Base-by-base conservation (phyloP, 2,888 invertebrate species). In the Microctonus brassicae region DNA sequence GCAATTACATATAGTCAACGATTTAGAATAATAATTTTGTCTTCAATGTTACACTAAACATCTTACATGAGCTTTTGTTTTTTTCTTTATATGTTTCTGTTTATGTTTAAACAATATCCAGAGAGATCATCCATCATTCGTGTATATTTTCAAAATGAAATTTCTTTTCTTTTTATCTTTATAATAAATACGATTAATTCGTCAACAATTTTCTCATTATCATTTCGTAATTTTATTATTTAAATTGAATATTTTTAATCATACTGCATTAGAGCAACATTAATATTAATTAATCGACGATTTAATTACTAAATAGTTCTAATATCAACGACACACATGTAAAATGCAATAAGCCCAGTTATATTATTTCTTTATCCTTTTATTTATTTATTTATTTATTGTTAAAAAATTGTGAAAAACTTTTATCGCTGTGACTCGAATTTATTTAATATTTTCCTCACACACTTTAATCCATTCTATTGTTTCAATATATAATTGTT, bases 1-100 rank as follows among this genome's bases (percentile, higher is more conserved):
- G 77, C 81, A 82, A 82, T 83, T 80, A 80, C 83, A 84, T 81
- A 83, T 79, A 79, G 79, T 82, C 77, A 81, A 82, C 79, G 80
- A 78, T 80, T 75, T 77, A 80, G 73, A 79, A 79, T 68, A 71
- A 70, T 83, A 81, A 75, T 72, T 76, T 78, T 75, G 77, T 76
- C 70, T 53, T 74, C 65, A 63, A 61, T 57, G 66, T 77, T 74
- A 77, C n/a, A 63, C 68, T 72, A 52, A 72, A 69, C 64, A n/a
- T 68, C 70, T 65, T 36, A 47, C 70, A 68, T 52, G 60, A 65
- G n/a, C 24, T 52, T 69, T 70, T 63, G n/a, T 61, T 73, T 65
- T 70, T 68, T 53, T 24, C 71, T n/a, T n/a, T n/a, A n/a, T n/a
- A n/a, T 57, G 20, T 69, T 47, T 65, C 52, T 53, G 62, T 39